phyloP scores from a whole-genome alignment of 2,888 invertebrate genomes.

The Eledone cirrhosa region DNA sequence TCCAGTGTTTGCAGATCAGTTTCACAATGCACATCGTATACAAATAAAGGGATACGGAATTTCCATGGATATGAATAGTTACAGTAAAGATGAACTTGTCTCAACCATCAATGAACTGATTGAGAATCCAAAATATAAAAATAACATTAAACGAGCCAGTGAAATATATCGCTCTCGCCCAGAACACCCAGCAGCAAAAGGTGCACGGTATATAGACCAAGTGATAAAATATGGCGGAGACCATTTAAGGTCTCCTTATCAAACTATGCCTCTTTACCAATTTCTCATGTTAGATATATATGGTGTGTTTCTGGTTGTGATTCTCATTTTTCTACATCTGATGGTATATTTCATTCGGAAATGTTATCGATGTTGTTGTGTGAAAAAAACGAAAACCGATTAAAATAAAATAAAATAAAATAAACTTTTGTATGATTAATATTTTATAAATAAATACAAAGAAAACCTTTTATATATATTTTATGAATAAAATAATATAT shows the following conservation, averaged over 20 bases:
- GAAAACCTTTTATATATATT: no score
- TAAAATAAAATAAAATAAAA: background rate
- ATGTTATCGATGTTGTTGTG: background rate
- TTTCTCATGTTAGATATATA: slow-evolving; percentile 40
- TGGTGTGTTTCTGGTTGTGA: background rate
- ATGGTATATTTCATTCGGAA: background rate
- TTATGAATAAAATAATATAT: no score
- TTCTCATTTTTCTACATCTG: background rate
- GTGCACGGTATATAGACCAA: slow-evolving; percentile 10
- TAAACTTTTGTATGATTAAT: no score
- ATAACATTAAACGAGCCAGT: slow-evolving; percentile 38
- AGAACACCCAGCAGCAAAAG: slow-evolving; percentile 19
- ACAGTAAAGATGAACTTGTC: slow-evolving; percentile 32
- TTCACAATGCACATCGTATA: slow-evolving; percentile 34
- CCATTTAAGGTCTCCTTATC: slow-evolving; percentile 42
- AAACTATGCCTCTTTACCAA: slow-evolving; percentile 45
- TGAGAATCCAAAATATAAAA: slow-evolving; percentile 34
- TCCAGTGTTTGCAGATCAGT: slow-evolving; percentile 41
- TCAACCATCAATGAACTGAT: slow-evolving; percentile 37
- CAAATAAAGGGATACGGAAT: slow-evolving; percentile 43
- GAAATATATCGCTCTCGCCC: slow-evolving; percentile 34
- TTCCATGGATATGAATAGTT: slow-evolving; percentile 33
- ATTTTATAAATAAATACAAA: no score
- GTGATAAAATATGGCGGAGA: slow-evolving; percentile 39
- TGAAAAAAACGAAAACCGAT: background rate